These are phyloP conservation scores for Poeciliopsis infans DNA, from an alignment of 2,797 vertebrate species.

Conservation along the genomic window DNA sequence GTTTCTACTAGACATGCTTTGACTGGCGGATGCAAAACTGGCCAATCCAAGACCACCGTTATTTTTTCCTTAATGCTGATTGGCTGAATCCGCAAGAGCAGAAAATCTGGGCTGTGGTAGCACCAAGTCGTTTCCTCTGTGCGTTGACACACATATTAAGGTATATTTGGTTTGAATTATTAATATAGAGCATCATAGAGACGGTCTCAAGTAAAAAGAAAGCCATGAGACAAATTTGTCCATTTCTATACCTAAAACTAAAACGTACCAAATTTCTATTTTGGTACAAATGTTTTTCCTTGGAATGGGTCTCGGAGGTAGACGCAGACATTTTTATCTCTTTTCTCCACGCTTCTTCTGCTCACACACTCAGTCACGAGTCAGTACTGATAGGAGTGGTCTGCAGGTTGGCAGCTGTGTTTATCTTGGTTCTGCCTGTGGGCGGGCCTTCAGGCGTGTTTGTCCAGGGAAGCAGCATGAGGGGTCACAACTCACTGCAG, in stretches of 20 bases:
- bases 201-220: too few species aligned
- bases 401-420: slow-evolving; percentile 76
- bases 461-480: slow-evolving; percentile 13
- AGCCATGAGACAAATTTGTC: too few species aligned
- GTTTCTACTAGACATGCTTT: background rate
- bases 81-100: too few species aligned
- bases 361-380: slow-evolving; percentile 8
- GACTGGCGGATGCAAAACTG: too few species aligned
- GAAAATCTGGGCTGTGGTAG: too few species aligned
- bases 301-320: background rate
- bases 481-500: slow-evolving; percentile 2
- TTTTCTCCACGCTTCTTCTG: background rate
- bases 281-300: background rate
- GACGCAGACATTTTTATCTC: background rate
- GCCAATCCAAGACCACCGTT: too few species aligned
- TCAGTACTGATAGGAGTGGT: slow-evolving; percentile 27
- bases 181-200: too few species aligned
- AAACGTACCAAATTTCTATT: background rate
- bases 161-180: too few species aligned
- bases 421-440: slow-evolving; percentile 66
- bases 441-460: slow-evolving; percentile 48
- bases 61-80: too few species aligned
- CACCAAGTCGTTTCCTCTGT: too few species aligned
- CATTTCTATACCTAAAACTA: too few species aligned
- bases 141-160: too few species aligned